phyloP scores from a whole-genome alignment of 2,113 vertebrate species.

The Saguinus midas region DNA sequence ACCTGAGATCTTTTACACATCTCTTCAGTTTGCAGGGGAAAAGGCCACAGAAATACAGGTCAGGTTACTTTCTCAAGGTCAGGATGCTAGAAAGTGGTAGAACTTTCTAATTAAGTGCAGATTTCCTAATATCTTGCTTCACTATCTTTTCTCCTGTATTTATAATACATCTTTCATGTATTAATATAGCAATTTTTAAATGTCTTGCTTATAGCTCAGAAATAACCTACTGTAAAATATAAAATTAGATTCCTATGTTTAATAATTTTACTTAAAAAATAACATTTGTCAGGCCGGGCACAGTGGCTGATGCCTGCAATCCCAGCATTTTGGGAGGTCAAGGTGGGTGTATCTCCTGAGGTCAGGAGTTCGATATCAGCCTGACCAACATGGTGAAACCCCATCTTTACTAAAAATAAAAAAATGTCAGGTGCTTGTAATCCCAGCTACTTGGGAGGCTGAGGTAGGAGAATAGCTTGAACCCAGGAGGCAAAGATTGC shows the following conservation, averaged over 20 bases:
- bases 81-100: neutral
- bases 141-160: neutral
- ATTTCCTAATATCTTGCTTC: neutral
- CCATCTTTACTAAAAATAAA: no score
- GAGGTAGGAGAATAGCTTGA: no score
- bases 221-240: neutral
- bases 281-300: neutral
- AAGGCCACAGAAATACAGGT: neutral
- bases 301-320: no score
- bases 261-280: conserved; percentile 14
- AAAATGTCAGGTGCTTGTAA: no score
- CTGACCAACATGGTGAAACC: no score
- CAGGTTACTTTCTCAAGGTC: neutral
- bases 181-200: neutral
- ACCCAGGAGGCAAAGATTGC: no score
- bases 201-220: neutral
- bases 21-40: neutral
- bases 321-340: no score
- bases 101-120: neutral
- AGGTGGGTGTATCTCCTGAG: no score
- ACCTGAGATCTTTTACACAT: neutral
- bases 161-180: neutral
- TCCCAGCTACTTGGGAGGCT: no score
- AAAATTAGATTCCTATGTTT: neutral
- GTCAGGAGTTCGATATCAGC: no score